Base-by-base conservation (phyloP, 1,140 invertebrate genomes). In the Chironomus striatipennis region DNA sequence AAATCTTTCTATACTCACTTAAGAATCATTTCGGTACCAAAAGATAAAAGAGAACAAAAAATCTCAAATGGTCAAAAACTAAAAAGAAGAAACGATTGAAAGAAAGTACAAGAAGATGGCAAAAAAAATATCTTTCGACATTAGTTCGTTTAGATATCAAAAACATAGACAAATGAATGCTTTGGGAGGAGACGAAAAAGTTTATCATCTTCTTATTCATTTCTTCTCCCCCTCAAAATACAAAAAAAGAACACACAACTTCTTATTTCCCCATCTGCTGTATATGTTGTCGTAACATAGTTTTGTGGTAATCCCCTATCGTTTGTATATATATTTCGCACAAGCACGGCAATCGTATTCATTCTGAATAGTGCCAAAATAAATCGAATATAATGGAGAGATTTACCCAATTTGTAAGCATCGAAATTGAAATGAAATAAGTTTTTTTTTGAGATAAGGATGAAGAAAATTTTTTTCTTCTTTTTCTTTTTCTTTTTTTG, bases 371-470 rank as follows among this genome's bases (percentile, higher is more conserved):
- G 20, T 20, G 20, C 65, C 17, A 18, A 70, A 70, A 57, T 57
- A 57, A 57, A 57, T 57, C 47, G 47, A 70, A 70, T 70, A 70
- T 70, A 70, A 70, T 70, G 10, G 65, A 70, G 65, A 70, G 65
- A 70, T 70, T 70, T 70, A 8, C 65, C 65, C 65, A 70, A 70
- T 70, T 70, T 70, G 65, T 70, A 18, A 70, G 65, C 65, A 20
- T 70, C 18, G 20, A 18, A 70, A 70, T 57, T 57, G 65, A 70
- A 70, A 70, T 70, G 65, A 70, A 70, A 70, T 20, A 70, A 70
- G 65, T 70, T 70, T 34, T 34, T 70, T 70, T 34, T 34, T 70
- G 65, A 70, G 17, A 70, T 18, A 17, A 34, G n/a, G n/a, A n/a
- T n/a, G n/a, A n/a, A n/a, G 18, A 67, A 67, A 67, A 67, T 17